These are phyloP conservation scores for Laticauda colubrina DNA, from an alignment of 2,113 vertebrate genomes.

Conservation along the genomic window DNA sequence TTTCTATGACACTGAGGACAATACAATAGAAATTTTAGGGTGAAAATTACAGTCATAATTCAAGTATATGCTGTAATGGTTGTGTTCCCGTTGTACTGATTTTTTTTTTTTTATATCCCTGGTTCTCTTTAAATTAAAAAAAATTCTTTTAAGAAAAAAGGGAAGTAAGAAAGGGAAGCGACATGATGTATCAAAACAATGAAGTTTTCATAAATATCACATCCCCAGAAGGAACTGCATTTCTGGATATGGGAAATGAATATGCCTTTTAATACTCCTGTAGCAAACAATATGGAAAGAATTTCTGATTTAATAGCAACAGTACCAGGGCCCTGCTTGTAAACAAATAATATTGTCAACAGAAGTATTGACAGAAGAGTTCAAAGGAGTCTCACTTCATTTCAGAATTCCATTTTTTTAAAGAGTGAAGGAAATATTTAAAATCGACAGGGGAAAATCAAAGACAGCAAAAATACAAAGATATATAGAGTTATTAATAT, in stretches of 20 bases:
- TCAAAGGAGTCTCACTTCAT: background rate
- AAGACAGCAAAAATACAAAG: background rate
- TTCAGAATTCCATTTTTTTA: background rate
- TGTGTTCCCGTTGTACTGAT: background rate
- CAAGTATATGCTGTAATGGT: background rate
- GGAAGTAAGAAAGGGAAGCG: background rate
- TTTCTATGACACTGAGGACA: background rate
- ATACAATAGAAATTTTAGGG: background rate
- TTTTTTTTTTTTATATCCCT: background rate
- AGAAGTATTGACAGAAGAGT: background rate
- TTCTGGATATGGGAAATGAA: background rate
- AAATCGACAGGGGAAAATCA: background rate
- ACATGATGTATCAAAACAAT: background rate
- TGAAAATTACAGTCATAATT: background rate
- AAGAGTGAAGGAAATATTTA: background rate
- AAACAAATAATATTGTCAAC: background rate
- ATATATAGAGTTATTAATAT: background rate
- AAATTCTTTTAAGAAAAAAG: background rate
- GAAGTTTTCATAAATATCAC: background rate
- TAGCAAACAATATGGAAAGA: background rate
- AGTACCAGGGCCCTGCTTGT: background rate
- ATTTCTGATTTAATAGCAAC: background rate
- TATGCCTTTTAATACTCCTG: background rate
- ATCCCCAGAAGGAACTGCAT: background rate
- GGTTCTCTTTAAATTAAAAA: background rate